Evolutionary conservation across 2,113 vertebrate species (phyloP), one percentile per base, ranked within the genome.

Genomic region (Neomonachus schauinslandi): DNA sequence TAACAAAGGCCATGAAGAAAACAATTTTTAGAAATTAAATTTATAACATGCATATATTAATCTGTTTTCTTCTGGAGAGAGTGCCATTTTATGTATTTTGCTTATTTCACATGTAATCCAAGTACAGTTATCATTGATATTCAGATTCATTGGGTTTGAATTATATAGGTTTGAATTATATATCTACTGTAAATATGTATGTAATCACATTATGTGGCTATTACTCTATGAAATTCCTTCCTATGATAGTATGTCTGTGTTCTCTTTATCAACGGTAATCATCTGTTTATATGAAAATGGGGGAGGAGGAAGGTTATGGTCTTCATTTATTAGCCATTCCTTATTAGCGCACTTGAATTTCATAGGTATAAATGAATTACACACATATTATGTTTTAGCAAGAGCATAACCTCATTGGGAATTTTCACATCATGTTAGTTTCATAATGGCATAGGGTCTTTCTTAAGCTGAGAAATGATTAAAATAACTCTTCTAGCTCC

Each of bases 401-500:
- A 93, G 69, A 94, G 7, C 31, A 39, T 88, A 67, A 88, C 80
- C 76, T 98, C 53, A 81, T 22, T 93, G 84, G 26, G 15, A 84
- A 93, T 82, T 95, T 93, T 97, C 31, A 85, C 11, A 72, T 86
- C 28, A 49, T 33, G 39, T 92, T 89, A 65, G 16, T 93, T 97
- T 88, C 18, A 19, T 77, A 63, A 80, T 55, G 57, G 19, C 69
- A 63, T 65, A 49, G 71, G 24, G 59, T 89, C 76, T 67, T 96
- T 94, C 36, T 51, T 82, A 94, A 89, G 31, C 85, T 94, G 59
- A 93, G 7, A 91, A 42, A 91, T 93, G 61, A 97, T 93, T 93
- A 79, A 97, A 97, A 90, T 97, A 95, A 91, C 61, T 82, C 63
- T 22, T 82, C 11, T 92, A 55, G 19, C 59, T 96, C 57, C 2